These are phyloP conservation scores for Rallus crepitans DNA, from an alignment of 2,797 vertebrate genomes.

Conservation along the genomic window DNA sequence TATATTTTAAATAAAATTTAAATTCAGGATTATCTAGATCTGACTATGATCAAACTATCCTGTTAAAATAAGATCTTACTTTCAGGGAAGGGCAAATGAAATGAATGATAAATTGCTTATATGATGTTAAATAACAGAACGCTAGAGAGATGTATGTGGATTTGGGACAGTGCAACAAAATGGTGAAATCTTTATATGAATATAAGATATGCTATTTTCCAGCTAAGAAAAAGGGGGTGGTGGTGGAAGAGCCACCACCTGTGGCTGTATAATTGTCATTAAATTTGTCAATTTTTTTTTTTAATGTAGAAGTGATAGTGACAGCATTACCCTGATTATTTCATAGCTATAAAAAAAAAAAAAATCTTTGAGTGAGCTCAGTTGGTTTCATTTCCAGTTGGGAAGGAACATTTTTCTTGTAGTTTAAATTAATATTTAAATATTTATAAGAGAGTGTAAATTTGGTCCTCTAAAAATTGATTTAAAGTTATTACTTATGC, in stretches of 20 bases:
- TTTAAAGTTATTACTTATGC: neutral
- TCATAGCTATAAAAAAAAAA: neutral
- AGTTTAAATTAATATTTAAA: neutral
- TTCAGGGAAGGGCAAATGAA: neutral
- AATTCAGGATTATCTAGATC: neutral
- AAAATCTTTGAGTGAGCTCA: neutral
- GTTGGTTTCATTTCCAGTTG: neutral
- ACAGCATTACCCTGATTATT: neutral
- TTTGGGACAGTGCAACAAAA: neutral
- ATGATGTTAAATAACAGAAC: neutral
- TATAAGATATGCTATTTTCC: neutral
- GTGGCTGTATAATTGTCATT: neutral
- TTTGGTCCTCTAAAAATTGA: neutral
- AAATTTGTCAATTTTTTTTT: too few relatives aligned
- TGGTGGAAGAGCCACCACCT: too few relatives aligned
- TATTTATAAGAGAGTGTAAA: neutral
- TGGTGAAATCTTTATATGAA: neutral
- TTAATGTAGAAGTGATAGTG: neutral
- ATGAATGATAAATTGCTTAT: neutral
- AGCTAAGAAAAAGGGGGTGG: neutral
- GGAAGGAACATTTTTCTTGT: neutral
- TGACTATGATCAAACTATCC: neutral
- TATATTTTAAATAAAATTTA: neutral
- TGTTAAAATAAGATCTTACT: neutral
- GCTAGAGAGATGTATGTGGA: neutral